Base-by-base conservation (phyloP, 1,140 invertebrate genomes). In the Leptonema lineaticorne region DNA sequence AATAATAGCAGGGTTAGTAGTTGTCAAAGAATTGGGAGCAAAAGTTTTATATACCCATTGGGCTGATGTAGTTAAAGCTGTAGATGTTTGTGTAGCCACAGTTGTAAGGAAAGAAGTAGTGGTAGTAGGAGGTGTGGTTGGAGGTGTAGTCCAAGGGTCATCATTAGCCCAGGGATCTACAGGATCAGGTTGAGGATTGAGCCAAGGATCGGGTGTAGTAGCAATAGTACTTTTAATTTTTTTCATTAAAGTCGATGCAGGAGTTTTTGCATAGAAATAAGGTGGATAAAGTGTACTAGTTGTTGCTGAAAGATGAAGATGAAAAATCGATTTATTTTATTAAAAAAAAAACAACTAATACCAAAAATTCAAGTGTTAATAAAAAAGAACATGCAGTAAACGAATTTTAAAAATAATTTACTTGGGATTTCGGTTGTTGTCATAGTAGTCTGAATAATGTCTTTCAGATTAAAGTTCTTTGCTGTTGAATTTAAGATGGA, bases 11-110 rank as follows among this genome's bases (percentile, higher is more conserved):
- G 76, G 69, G 70, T 76, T 77, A 24, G 79, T 78, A 67, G 79
- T 75, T 60, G 78, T 78, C 66, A 75, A 77, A 72, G 79, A 71
- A 60, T 81, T 77, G 9, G 81, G 78, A 79, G 78, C 80, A 72
- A 83, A 74, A 63, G 82, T 81, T 46, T 81, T 74, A 70, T 77
- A 80, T 28, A 82, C 75, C 79, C 79, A 82, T 73, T 82, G 78
- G 73, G 79, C 79, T 62, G 85, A 81, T 73, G 84, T 83, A 76
- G 81, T 81, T 77, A 82, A 81, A 68, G 79, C 80, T 63, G 83
- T 83, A 66, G 68, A 67, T 18, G 71, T 67, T 11, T 81, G 78
- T 56, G 81, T 77, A 22, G 77, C 73, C 28, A 79, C 75, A 41
- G 78, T 78, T 8, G 78, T 79, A 48, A 81, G 69, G 63, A 80